These are phyloP conservation scores for Hypotaenidia okinawae DNA, from an alignment of 2,797 vertebrate species.

Conservation along the genomic window DNA sequence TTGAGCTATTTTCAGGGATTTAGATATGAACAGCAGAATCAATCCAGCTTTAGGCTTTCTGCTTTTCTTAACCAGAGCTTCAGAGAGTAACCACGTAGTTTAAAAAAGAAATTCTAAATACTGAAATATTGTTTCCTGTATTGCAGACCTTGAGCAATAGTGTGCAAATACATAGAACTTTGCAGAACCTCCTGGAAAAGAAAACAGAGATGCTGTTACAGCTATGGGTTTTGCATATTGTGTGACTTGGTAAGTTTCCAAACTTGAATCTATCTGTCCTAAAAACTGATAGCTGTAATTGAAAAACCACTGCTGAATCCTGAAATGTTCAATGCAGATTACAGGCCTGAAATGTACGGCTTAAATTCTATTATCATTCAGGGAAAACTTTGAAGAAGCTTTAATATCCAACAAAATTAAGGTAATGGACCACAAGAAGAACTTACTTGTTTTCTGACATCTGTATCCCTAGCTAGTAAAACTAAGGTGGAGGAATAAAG, in stretches of 20 bases:
- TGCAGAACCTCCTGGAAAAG: constrained; percentile 14
- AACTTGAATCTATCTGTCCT: neutral
- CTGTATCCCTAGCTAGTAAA: neutral
- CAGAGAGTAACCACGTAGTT: neutral
- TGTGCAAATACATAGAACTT: neutral
- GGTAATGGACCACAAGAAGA: neutral
- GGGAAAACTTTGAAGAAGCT: neutral
- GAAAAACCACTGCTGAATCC: neutral
- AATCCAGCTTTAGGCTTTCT: constrained; percentile 18
- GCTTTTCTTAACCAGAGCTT: constrained; percentile 43
- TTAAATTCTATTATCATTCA: neutral
- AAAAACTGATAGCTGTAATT: constrained; percentile 26
- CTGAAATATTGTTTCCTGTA: neutral
- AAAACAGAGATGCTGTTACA: constrained; percentile 1
- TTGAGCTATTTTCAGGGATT: constrained; percentile 26
- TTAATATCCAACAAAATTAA: constrained; percentile 2
- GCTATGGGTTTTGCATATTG: neutral
- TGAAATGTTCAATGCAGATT: neutral
- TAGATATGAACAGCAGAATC: neutral
- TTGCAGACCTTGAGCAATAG: neutral
- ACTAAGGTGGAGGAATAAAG: neutral
- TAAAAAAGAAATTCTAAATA: neutral
- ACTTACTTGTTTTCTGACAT: neutral
- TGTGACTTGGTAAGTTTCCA: neutral
- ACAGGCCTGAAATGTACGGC: neutral